Conservation (phyloP, 2,797 vertebrate genomes). For the Oreochromis grahami region DNA sequence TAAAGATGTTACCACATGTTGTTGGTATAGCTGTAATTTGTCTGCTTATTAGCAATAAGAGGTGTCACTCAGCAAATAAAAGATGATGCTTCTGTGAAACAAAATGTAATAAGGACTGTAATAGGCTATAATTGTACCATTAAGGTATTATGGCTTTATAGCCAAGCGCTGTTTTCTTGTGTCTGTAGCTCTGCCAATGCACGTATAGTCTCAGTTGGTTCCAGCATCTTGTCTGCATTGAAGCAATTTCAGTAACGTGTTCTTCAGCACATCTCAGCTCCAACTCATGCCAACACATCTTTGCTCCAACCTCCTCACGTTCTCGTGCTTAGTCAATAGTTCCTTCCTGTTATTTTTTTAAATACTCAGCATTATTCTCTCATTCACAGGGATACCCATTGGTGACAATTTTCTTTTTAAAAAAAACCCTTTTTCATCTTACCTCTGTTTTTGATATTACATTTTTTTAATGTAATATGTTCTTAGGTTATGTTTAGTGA, state of each 20-base stretch:
- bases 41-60: rapidly evolving
- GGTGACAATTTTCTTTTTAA: rapidly evolving
- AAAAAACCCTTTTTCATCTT: rapidly evolving
- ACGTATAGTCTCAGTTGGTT: neutral
- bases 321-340: neutral
- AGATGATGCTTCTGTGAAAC: neutral
- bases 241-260: neutral
- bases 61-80: neutral
- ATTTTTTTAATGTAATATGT: neutral
- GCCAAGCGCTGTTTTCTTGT: neutral
- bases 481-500: neutral
- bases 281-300: neutral
- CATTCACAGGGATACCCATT: neutral
- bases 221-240: neutral
- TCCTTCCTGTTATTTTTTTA: neutral
- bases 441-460: neutral
- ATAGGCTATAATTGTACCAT: neutral
- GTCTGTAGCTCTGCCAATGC: neutral
- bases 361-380: neutral
- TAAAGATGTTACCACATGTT: neutral
- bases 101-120: neutral
- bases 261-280: neutral
- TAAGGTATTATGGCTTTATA: neutral
- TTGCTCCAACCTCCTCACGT: neutral
- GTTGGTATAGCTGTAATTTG: neutral